Evolutionary conservation across 2,888 invertebrate species (phyloP), one percentile per base, ranked within the genome.

Genomic region (Lochmaea crataegi): DNA sequence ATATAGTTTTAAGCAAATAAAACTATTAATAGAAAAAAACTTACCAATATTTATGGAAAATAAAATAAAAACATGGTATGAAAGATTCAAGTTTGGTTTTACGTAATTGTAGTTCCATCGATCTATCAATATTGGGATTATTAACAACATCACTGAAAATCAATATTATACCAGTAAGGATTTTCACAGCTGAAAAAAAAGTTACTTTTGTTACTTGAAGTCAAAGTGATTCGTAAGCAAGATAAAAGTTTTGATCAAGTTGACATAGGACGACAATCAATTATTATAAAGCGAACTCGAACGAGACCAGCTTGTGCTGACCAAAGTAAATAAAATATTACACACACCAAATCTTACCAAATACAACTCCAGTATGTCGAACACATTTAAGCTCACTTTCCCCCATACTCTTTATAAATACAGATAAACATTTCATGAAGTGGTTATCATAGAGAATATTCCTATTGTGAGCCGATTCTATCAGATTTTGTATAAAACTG

Each of bases 361-460:
- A 61, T 32, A 75, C 57, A 42, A 73, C 73, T 41, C 72, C 75
- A n/a, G 75, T 75, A 56, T 75, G 75, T 53, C 68, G 51, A 71
- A 75, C 56, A 14, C 68, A 60, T 65, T 66, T 66, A 22, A 72
- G 16, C 2, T 66, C 16, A 57, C 75, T 75, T n/a, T 65, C 67
- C 38, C 61, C 64, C 75, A 75, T 73, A 41, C 12, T 45, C 41
- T 71, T 73, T 16, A 75, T 48, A 32, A 75, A 75, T 26, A 11
- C 5, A 10, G 68, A 70, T 0, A 75, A 26, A 56, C 68, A 65
- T 14, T 65, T 68, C 0, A 65, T 26, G 7, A 72, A 73, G 57
- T 61, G 45, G 18, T 71, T 63, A 22, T 75, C 71, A 51, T 73
- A 73, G 16, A 75, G 58, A 38, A 75, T 41, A 18, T 63, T 18